Evolutionary conservation across 1,140 invertebrate genomes (phyloP), one percentile per base, ranked within the genome.

Genomic region (Drosophila hydei): DNA sequence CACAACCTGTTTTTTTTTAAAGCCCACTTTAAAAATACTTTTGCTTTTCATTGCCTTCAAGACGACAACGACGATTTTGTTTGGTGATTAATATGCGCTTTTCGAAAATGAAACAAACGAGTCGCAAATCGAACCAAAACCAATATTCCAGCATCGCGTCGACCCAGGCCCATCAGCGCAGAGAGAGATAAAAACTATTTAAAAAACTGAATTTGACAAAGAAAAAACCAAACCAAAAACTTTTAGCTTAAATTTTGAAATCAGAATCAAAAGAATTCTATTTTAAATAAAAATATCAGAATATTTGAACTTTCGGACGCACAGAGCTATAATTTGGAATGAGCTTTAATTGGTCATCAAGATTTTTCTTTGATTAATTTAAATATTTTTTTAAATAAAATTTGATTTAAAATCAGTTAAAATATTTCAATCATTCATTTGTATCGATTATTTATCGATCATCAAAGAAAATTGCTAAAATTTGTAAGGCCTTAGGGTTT

Each of bases 11-110:
- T 79, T 59, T 59, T 58, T 43, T 59, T 87, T 70, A 81, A 84
- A 87, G 81, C 83, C 81, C 83, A 85, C 81, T 87, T 84, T 77
- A 85, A 81, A 85, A 87, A 85, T 87, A 87, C 81, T 85, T 85
- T 85, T 85, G 81, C 81, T 85, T 85, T 85, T 85, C 81, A 85
- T 85, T 85, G 81, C 80, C 80, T 87, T 85, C 81, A 62, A 79
- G 77, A 56, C 62, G 47, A 43, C 68, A 75, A 56, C 70, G 79
- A 72, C 70, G 75, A 70, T 73, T 72, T 72, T 61, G 63, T 68
- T 72, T 77, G 56, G 77, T 80, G 80, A 85, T 85, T 85, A 85
- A 85, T 87, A 85, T 85, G 81, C 81, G 81, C 85, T 87, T 87
- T 74, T 85, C 67, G 81, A 76, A 76, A 73, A 73, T 76, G 74